A percentile compares a stretch with the other conserved stretches of the same genome.
Evolutionary conservation across 2,888 invertebrate species (phyloP).

Genomic region (Drosophila kambysellisi): DNA sequence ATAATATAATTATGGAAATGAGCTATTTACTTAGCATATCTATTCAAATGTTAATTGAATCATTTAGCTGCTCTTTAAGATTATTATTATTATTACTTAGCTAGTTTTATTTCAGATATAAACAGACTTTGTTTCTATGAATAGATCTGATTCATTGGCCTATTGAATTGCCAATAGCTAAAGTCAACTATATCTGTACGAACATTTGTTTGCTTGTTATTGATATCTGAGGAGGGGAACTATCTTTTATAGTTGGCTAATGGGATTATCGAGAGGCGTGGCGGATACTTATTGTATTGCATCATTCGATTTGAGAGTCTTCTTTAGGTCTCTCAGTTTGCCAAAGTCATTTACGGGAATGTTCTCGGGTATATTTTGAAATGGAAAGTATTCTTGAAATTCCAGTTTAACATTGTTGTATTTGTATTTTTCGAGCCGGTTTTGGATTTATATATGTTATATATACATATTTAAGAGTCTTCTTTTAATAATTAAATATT

Average conservation of each 20-base stretch:
- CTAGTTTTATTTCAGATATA: neutral
- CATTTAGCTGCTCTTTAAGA: constrained; percentile 12
- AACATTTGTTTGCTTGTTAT: constrained; percentile 13
- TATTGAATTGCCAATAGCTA: neutral
- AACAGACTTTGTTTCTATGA: neutral
- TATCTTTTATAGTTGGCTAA: neutral
- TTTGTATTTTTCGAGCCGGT: neutral
- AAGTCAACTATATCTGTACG: neutral
- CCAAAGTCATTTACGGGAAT: neutral
- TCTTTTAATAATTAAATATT: neutral
- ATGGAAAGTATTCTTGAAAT: neutral
- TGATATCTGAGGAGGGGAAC: constrained; percentile 25
- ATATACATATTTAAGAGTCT: neutral
- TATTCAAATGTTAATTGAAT: constrained; percentile 36
- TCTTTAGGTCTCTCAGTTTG: neutral
- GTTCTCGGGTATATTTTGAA: neutral
- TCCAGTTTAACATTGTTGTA: neutral
- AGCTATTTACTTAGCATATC: constrained; percentile 20
- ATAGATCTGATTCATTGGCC: constrained; percentile 30
- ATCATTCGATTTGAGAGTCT: constrained; percentile 13
- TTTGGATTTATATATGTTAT: neutral
- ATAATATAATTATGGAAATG: constrained; percentile 11
- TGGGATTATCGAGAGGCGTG: neutral
- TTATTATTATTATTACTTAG: neutral
- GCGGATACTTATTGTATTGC: constrained; percentile 10